Evolutionary conservation across 2,113 vertebrate species (phyloP).

Genomic region (Tursiops truncatus): DNA sequence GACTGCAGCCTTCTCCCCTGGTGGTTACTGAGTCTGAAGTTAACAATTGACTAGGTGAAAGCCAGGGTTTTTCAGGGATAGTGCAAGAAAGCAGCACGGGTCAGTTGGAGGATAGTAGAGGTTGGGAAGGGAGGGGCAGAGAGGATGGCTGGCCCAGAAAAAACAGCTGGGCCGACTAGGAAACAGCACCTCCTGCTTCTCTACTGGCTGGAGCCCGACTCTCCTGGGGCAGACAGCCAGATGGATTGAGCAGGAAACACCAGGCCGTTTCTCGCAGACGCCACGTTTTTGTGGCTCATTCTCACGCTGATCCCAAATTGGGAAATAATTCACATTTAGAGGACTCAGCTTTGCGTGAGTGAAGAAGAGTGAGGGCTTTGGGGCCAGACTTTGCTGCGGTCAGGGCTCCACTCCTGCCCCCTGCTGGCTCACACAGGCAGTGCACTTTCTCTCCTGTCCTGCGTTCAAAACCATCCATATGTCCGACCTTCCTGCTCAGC

Average conservation of each 20-base stretch:
- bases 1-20: neutral
- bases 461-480: neutral
- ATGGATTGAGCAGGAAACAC: neutral
- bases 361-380: neutral
- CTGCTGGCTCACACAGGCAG: accelerated
- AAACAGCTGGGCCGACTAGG: neutral
- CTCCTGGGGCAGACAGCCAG: neutral
- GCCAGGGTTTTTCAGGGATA: neutral
- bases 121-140: neutral
- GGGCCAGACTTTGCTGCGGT: neutral
- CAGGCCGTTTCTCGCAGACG: neutral
- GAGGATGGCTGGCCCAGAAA: neutral
- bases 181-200: neutral
- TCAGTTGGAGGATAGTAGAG: neutral
- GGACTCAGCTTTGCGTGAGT: neutral
- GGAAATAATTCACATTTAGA: neutral
- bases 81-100: neutral
- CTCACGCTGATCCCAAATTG: neutral
- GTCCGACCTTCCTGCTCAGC: neutral
- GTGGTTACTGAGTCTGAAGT: neutral
- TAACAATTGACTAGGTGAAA: neutral
- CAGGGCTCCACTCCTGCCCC: neutral
- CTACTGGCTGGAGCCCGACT: neutral
- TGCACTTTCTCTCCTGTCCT: neutral
- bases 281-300: neutral